Base-by-base conservation (phyloP, 2,888 invertebrate genomes). In the Drosophila leonis region DNA sequence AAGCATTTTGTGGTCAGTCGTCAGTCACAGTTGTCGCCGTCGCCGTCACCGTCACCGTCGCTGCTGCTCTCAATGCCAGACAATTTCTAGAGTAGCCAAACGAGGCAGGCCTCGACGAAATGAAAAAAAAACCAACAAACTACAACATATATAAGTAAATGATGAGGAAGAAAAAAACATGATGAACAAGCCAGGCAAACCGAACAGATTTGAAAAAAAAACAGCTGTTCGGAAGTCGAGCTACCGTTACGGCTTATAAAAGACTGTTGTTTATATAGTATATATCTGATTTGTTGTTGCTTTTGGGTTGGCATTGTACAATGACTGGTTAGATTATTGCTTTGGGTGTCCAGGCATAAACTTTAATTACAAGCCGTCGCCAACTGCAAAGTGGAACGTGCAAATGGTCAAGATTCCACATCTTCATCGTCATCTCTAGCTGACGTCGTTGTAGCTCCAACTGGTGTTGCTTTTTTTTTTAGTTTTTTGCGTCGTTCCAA, bases 51-150 rank as follows among this genome's bases (percentile, higher is more conserved):
- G 77, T 72, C 65, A 62, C 44, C 27, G 67, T 59, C 55, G 63
- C 67, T 24, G 77, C 72, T 87, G 83, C 80, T 82, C 73, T 80
- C 90, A 85, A 85, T 85, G 85, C 84, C 85, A 88, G 78, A 78
- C 85, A 84, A 74, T 74, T 79, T 75, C 71, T 69, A 83, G 59
- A 72, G 81, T 65, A 83, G 72, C 82, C 82, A 86, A 69, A 69
- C 78, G 71, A 86, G 78, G 46, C 80, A 77, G 52, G 68, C 15
- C 46, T 55, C 35, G 44, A 68, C 35, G 42, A 57, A 33, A 29
- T 18, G 20, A 60, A 31, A 24, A 49, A 24, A 63, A 27, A 33
- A 49, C 12, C 8, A 12, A 24, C 24, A 9, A 13, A 46, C 46
- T 10, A 33, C 37, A 27, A 39, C 24, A 54, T 24, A 15, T 20